Percentiles rank a stretch among this genome's conserved stretches.
phyloP scores from a whole-genome alignment of 2,797 vertebrate genomes.

The Moxostoma hubbsi region DNA sequence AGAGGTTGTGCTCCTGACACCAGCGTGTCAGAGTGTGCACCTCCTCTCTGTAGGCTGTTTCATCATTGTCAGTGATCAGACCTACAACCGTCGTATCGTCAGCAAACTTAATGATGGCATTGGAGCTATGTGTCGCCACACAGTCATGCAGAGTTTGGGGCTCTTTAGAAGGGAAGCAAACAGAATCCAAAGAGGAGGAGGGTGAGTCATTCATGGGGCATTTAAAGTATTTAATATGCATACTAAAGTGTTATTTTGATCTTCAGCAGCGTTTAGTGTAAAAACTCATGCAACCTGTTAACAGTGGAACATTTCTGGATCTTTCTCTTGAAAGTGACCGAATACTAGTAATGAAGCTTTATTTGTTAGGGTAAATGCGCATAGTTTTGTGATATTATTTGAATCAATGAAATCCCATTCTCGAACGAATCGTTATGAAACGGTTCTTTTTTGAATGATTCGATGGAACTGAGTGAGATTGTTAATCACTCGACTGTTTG shows the following conservation, averaged over 20 bases:
- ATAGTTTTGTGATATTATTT: neutral
- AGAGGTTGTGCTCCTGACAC: no score
- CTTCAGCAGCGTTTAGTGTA: neutral
- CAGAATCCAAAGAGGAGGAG: conserved; percentile 87
- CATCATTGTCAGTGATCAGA: no score
- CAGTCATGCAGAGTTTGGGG: no score
- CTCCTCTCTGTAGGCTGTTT: no score
- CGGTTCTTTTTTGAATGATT: neutral
- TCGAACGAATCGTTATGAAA: conserved; percentile 11
- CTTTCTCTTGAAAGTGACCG: neutral
- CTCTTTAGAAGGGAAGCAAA: conserved; percentile 82
- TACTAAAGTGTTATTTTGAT: neutral
- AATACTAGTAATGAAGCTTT: neutral
- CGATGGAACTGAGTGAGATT: neutral
- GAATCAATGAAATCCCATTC: neutral
- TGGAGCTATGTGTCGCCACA: no score
- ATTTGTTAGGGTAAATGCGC: neutral
- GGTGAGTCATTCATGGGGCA: conserved; percentile 69
- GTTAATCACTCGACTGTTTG: neutral
- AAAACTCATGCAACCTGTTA: neutral
- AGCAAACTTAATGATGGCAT: no score
- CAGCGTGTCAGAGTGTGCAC: no score
- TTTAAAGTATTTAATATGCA: neutral
- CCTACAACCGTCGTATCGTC: no score
- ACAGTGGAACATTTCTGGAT: neutral